These are phyloP conservation scores for Andricus quercusramuli DNA, from an alignment of 2,888 invertebrate species.

Conservation along the genomic window DNA sequence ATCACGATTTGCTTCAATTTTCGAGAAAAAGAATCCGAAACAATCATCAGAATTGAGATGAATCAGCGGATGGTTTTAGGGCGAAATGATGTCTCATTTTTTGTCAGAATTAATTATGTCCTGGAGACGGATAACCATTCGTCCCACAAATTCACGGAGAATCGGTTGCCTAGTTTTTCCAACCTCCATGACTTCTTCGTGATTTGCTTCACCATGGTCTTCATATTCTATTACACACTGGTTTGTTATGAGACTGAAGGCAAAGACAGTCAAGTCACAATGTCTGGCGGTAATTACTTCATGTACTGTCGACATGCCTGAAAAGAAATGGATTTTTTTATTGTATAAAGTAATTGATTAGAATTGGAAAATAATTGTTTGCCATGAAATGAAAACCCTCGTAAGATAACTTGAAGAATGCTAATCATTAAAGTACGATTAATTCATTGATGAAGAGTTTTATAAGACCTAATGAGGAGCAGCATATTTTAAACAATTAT, in stretches of 20 bases:
- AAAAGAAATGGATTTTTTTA: conserved; percentile 41
- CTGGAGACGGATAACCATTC: conserved; percentile 80
- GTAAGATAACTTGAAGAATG: too few relatives aligned
- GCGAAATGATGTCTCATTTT: conserved; percentile 3
- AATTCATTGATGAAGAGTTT: too few relatives aligned
- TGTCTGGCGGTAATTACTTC: conserved; percentile 96
- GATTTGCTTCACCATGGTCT: conserved; percentile 87
- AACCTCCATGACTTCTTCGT: conserved; percentile 93
- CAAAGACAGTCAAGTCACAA: conserved; percentile 94
- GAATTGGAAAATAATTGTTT: too few relatives aligned
- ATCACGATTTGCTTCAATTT: not conserved
- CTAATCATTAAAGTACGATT: too few relatives aligned
- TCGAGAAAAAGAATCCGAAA: not conserved
- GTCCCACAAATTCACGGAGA: conserved; percentile 84
- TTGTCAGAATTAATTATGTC: conserved; percentile 54
- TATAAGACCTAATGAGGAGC: too few relatives aligned
- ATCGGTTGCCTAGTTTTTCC: conserved; percentile 85
- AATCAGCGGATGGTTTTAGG: not conserved
- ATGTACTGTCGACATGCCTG: conserved; percentile 87
- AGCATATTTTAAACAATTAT: not conserved
- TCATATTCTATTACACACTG: conserved; percentile 91
- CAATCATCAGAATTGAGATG: conserved; percentile 14
- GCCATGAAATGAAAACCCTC: too few relatives aligned
- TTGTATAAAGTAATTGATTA: not conserved
- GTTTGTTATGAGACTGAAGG: conserved; percentile 97